phyloP scores from a whole-genome alignment of 2,888 invertebrate genomes.

The Trissolcus japonicus region DNA sequence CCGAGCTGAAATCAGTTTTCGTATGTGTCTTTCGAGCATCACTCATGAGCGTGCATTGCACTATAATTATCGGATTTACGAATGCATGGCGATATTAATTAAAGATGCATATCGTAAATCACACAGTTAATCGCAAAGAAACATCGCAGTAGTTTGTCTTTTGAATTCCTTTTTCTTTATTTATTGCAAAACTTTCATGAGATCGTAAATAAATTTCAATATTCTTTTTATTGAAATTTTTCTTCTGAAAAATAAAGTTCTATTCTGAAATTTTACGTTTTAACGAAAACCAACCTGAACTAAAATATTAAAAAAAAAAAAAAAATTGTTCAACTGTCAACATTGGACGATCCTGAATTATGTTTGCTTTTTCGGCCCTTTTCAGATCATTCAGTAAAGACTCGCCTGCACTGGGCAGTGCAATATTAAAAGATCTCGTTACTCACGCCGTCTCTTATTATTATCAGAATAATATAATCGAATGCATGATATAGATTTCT shows the following conservation, averaged over 20 bases:
- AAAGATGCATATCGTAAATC: conserved; percentile 25
- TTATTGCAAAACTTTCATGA: not conserved
- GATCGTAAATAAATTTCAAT: not conserved
- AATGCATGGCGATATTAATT: conserved; percentile 31
- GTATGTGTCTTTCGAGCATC: conserved; percentile 25
- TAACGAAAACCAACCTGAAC: too few species aligned
- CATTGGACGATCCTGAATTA: too few species aligned
- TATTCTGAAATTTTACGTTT: too few species aligned
- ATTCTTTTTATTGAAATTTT: not conserved
- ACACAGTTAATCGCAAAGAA: conserved; percentile 4
- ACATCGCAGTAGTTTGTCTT: not conserved
- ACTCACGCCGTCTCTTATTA: conserved; percentile 1
- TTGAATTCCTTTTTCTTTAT: not conserved
- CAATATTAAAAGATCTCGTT: conserved; percentile 43
- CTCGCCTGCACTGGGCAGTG: not conserved
- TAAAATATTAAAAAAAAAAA: too few species aligned
- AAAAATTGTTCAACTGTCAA: too few species aligned
- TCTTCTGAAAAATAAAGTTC: not conserved
- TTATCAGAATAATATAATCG: conserved; percentile 44
- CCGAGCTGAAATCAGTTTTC: conserved; percentile 34
- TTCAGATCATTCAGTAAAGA: not conserved
- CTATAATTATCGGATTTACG: conserved; percentile 27
- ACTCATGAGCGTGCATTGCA: not conserved
- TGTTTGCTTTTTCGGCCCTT: not conserved
- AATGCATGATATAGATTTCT: conserved; percentile 34